phyloP scores from a whole-genome alignment of 1,140 invertebrate genomes.

The Pogonus chalceus region DNA sequence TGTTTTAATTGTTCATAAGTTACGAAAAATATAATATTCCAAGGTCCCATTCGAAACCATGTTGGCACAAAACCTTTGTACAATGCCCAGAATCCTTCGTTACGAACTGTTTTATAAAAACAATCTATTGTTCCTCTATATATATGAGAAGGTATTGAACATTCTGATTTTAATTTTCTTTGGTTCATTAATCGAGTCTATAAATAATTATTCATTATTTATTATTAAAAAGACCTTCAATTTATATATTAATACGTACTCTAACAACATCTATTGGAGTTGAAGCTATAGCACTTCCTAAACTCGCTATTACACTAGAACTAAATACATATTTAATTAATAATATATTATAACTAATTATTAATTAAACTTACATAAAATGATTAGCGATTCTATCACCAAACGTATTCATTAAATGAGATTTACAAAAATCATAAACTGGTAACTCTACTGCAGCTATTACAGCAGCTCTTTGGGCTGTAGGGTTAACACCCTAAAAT shows the following conservation, averaged over 20 bases:
- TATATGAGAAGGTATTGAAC: constrained; percentile 43
- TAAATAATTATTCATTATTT: constrained; percentile 29
- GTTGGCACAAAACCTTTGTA: constrained; percentile 81
- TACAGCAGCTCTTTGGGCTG: constrained; percentile 81
- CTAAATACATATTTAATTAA: constrained; percentile 39
- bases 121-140: constrained; percentile 86
- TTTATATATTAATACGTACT: constrained; percentile 47
- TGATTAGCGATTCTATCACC: constrained; percentile 78
- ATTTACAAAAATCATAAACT: constrained; percentile 86
- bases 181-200: constrained; percentile 92
- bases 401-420: constrained; percentile 57
- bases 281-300: constrained; percentile 85
- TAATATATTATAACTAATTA: not conserved
- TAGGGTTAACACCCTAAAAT: constrained; percentile 76
- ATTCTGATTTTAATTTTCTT: constrained; percentile 48
- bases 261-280: constrained; percentile 92
- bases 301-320: constrained; percentile 83
- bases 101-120: constrained; percentile 68
- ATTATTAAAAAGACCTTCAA: not conserved
- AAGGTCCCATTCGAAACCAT: constrained; percentile 71
- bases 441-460: constrained; percentile 90
- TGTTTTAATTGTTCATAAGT: constrained; percentile 86
- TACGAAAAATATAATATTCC: constrained; percentile 95
- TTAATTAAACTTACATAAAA: constrained; percentile 58
- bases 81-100: constrained; percentile 69